phyloP scores from a whole-genome alignment of 2,888 invertebrate genomes.

The Athalia rosae region DNA sequence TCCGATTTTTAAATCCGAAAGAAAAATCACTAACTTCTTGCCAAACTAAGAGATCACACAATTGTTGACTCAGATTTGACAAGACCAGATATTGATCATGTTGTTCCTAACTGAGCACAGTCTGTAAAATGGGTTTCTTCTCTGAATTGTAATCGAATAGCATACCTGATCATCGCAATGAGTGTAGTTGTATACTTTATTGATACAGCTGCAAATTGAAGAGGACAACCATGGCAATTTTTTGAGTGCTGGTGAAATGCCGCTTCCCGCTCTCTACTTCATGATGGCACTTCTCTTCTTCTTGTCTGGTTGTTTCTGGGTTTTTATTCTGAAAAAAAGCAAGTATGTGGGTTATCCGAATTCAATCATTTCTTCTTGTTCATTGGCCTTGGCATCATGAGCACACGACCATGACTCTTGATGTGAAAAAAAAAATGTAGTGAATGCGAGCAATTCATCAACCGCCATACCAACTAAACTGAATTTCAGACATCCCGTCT shows the following conservation, averaged over 20 bases:
- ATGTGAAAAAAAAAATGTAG: conserved; percentile 7
- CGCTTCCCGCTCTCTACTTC: conserved; percentile 93
- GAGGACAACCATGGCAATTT: conserved; percentile 91
- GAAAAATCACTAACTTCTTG: too few relatives aligned
- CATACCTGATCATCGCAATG: too few relatives aligned
- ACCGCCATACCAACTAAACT: conserved; percentile 11
- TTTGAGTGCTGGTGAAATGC: conserved; percentile 97
- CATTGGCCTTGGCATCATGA: conserved; percentile 2
- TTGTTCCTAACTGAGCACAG: conserved; percentile 31
- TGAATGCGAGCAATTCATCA: too few relatives aligned
- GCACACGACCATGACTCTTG: too few relatives aligned
- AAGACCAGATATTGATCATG: not conserved
- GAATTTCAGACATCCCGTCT: conserved; percentile 84
- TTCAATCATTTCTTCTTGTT: too few relatives aligned
- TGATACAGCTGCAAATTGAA: conserved; percentile 85
- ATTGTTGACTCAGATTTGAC: conserved; percentile 24
- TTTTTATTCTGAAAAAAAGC: conserved; percentile 88
- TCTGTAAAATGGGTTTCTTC: too few relatives aligned
- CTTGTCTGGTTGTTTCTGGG: conserved; percentile 93
- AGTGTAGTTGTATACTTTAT: conserved; percentile 40
- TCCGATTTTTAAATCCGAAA: too few relatives aligned
- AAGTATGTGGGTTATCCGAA: conserved; percentile 73
- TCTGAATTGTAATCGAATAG: too few relatives aligned
- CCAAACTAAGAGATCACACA: too few relatives aligned
- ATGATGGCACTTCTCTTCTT: conserved; percentile 94